Conservation (phyloP, 2,888 invertebrate genomes). For the Phaonia tiefii region DNA sequence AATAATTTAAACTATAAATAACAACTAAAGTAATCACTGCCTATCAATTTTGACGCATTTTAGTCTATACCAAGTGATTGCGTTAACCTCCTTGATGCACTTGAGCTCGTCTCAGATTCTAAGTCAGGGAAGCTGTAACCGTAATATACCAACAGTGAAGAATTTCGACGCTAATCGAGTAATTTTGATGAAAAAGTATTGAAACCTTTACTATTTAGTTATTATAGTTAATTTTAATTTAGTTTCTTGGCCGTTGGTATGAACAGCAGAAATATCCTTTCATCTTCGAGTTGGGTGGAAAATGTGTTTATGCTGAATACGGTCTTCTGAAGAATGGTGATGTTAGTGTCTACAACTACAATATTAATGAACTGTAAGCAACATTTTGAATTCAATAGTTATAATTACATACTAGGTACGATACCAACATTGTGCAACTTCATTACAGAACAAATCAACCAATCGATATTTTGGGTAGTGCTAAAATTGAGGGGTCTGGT, state of each 20-base stretch:
- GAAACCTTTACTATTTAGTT: not conserved
- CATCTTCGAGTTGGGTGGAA: conserved; percentile 86
- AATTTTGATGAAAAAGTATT: conserved; percentile 43
- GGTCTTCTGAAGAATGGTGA: conserved; percentile 76
- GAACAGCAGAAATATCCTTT: conserved; percentile 88
- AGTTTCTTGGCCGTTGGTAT: conserved; percentile 89
- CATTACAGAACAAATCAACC: conserved; percentile 62
- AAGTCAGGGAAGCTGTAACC: conserved; percentile 83
- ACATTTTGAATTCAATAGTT: no score
- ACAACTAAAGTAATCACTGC: not conserved
- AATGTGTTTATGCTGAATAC: conserved; percentile 86
- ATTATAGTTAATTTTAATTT: conserved; percentile 42
- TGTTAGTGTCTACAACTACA: conserved; percentile 81
- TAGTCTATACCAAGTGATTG: conserved; percentile 25
- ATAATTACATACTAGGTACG: no score
- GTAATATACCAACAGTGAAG: conserved; percentile 82
- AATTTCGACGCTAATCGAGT: conserved; percentile 81
- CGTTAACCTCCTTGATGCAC: not conserved
- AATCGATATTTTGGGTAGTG: conserved; percentile 69
- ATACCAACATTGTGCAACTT: no score
- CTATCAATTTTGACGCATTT: no score
- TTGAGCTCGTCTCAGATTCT: conserved; percentile 82
- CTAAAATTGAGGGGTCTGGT: conserved; percentile 66
- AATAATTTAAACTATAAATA: not conserved
- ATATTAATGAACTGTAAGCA: conserved; percentile 81